These are phyloP conservation scores for Falco concolor DNA, from an alignment of 2,797 vertebrate genomes.

Conservation along the genomic window DNA sequence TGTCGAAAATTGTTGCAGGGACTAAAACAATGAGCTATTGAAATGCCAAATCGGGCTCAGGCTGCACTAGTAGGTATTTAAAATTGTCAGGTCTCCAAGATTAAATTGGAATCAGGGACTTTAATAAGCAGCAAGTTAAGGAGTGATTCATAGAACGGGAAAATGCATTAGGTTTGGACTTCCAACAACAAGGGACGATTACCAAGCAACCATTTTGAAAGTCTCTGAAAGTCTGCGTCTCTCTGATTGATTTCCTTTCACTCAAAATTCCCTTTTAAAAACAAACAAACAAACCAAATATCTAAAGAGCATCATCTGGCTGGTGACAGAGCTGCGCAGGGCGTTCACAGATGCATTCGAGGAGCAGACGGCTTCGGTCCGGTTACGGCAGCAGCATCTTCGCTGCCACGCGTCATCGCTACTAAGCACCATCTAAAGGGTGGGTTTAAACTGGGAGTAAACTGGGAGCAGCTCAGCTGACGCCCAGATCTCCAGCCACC, in stretches of 20 bases:
- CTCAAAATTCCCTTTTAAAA: background rate
- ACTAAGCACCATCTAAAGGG: background rate
- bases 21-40: background rate
- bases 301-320: background rate
- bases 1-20: background rate
- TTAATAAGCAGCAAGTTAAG: background rate
- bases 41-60: background rate
- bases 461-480: background rate
- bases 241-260: background rate
- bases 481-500: background rate
- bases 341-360: background rate
- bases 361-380: background rate
- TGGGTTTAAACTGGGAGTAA: background rate
- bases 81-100: background rate
- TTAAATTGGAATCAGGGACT: slow-evolving; percentile 7
- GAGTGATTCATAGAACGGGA: background rate
- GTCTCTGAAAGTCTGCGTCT: background rate
- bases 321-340: background rate
- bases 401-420: background rate
- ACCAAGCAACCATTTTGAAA: slow-evolving; percentile 27
- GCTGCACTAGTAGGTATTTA: background rate
- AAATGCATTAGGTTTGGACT: background rate
- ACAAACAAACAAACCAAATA: background rate
- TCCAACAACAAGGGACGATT: background rate
- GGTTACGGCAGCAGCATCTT: background rate